Base-by-base conservation (phyloP, 2,888 invertebrate species). In the Crematogaster levior region DNA sequence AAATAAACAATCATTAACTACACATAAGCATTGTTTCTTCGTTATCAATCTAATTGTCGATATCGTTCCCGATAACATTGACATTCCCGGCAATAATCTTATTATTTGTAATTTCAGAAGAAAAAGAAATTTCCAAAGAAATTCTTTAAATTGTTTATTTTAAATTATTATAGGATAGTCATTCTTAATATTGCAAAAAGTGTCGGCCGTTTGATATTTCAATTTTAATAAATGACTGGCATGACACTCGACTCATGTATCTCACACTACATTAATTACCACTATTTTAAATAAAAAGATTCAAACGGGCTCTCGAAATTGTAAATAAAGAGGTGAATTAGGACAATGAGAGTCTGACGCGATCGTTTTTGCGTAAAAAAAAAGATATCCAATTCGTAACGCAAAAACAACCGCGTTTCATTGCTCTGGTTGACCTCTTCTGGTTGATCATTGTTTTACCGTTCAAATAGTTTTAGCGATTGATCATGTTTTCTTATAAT, bases 1-100 rank as follows among this genome's bases (percentile, higher is more conserved):
- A 5, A 58, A 73, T 58, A 73, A 73, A 73, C 10, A 30, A 12
- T 56, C 5, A 72, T 40, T 40, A 21, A 46, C 0, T 12, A n/a
- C 21, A 24, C 3, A 40, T 24, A 12, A 9, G 1, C 12, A 73
- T n/a, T 24, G 24, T 58, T 72, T 72, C 15, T 56, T 24, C n/a
- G 6, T 27, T 40, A 6, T n/a, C 6, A 48, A 72, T 40, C 15
- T 51, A 37, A 56, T 79, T 15, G 15, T 51, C 21, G 10, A 15
- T 56, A 72, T 30, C 12, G 2, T 4, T 60, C 0, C 37, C 24
- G 10, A 43, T 43, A 46, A 43, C 30, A 73, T 15, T 34, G 0
- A 73, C n/a, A n/a, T 60, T 61, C 40, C 7, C 2, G 4, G 9
- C 3, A 30, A n/a, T 40, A 43, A 43, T 58, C 43, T 30, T 60